phyloP scores from a whole-genome alignment of 64 coral and sea anemone species.

The Exaiptasia diaphana region DNA sequence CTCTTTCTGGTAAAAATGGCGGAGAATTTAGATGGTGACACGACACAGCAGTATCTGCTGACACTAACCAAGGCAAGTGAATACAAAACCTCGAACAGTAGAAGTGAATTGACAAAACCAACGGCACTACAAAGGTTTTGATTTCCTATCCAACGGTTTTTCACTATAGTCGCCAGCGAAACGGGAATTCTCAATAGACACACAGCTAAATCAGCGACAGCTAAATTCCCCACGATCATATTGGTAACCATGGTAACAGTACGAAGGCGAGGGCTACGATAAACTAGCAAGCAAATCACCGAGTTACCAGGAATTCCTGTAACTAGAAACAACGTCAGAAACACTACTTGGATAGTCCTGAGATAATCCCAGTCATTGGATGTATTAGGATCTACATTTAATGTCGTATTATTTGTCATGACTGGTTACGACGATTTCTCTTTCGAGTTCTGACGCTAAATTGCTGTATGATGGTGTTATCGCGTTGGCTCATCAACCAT shows the following conservation, averaged over 20 bases:
- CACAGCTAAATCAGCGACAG: constrained; percentile 69
- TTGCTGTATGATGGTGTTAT: no score
- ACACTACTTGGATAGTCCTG: constrained; percentile 47
- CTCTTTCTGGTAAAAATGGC: constrained; percentile 59
- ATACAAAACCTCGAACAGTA: constrained; percentile 79
- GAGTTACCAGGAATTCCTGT: constrained; percentile 77
- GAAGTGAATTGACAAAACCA: constrained; percentile 70
- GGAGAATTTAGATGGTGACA: constrained; percentile 71
- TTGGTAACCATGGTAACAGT: constrained; percentile 88
- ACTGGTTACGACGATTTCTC: no score
- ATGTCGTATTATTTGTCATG: no score
- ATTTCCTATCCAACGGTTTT: constrained; percentile 33
- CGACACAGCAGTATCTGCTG: constrained; percentile 90
- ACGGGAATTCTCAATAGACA: constrained; percentile 80
- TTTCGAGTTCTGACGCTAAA: no score
- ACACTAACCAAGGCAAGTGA: constrained; percentile 80
- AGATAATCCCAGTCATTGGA: neutral
- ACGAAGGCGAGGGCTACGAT: constrained; percentile 57
- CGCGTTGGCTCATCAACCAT: no score
- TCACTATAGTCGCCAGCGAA: constrained; percentile 68
- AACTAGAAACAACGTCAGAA: constrained; percentile 60
- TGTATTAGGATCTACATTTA: no score
- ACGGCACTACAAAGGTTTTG: constrained; percentile 45
- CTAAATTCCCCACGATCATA: constrained; percentile 74
- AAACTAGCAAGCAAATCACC: constrained; percentile 74